Evolutionary conservation across 2,888 invertebrate genomes (phyloP).

Genomic region (Polydesmus complanatus): DNA sequence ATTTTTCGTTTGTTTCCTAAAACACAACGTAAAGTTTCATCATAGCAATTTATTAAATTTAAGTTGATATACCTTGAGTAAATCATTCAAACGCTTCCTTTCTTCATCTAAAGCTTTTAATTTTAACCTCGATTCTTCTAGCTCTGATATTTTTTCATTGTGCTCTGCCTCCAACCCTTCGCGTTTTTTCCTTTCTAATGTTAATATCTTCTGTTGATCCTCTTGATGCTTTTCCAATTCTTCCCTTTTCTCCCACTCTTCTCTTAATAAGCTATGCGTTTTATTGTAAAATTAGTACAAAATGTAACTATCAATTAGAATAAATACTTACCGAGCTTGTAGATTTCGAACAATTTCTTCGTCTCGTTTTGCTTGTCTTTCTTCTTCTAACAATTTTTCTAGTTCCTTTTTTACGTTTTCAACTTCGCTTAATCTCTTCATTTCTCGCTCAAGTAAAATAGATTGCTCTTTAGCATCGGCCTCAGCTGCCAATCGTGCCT

Average conservation of each 20-base stretch:
- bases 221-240: slow-evolving; percentile 64
- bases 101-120: slow-evolving; percentile 56
- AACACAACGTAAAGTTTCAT: too few relatives aligned
- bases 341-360: slow-evolving; percentile 54
- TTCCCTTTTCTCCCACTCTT: slow-evolving; percentile 71
- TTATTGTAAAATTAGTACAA: not conserved
- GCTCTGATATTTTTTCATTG: slow-evolving; percentile 52
- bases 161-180: slow-evolving; percentile 58
- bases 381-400: slow-evolving; percentile 59
- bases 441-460: slow-evolving; percentile 54
- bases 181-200: slow-evolving; percentile 58
- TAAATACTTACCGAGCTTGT: slow-evolving; percentile 28
- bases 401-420: slow-evolving; percentile 54
- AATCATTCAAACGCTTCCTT: slow-evolving; percentile 50
- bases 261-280: slow-evolving; percentile 49
- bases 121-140: slow-evolving; percentile 55
- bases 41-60: not conserved
- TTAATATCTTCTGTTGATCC: slow-evolving; percentile 56
- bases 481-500: slow-evolving; percentile 41
- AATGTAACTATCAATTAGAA: not conserved
- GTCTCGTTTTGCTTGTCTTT: slow-evolving; percentile 67
- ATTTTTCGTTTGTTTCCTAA: not conserved
- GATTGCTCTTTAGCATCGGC: slow-evolving; percentile 48
- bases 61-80: slow-evolving; percentile 47
- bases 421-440: slow-evolving; percentile 54